Evolutionary conservation across 2,888 invertebrate species (phyloP), one percentile per base, ranked within the genome.

Genomic region (Nasonia oneida): DNA sequence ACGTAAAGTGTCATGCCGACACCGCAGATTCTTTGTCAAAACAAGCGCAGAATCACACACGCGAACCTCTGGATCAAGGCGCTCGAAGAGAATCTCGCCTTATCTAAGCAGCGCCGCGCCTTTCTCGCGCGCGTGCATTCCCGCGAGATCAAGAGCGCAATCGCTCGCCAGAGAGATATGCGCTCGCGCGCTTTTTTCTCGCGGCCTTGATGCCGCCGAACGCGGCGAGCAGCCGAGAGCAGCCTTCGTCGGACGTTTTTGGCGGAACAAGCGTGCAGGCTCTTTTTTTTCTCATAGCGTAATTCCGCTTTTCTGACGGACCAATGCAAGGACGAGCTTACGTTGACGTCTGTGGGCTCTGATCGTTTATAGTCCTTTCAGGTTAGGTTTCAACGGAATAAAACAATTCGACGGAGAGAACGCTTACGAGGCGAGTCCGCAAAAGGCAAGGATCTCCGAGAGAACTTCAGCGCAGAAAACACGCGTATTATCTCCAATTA

Each of bases 61-160:
- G 5, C 8, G 23, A 23, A 23, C 23, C 23, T 23, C 23, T 23
- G 23, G 23, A 23, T 23, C 23, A 23, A 23, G 23, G 23, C 23
- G 23, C 23, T 37, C 37, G 33, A 70, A 15, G 70, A 70, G n/a
- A 29, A 14, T 75, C 15, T 23, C 47, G 75, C 74, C 50, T 79
- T 73, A 74, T 79, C 79, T 29, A 74, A 79, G 64, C 73, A 73
- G 29, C 53, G 79, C 76, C 42, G 47, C 75, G 33, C 29, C 61
- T 61, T 61, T 61, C 57, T n/a, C 10, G 57, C 57, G 39, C 57
- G 57, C 57, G 53, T 29, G 70, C 77, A 71, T 83, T 77, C 77
- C 71, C 71, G 75, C 15, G 73, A 74, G 81, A 81, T 83, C 39
- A 71, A 57, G 77, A 53, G 70, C 42, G 64, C 42, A 29, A 61